phyloP scores from a whole-genome alignment of 2,113 vertebrate species.

The Erythrocercus mccallii region DNA sequence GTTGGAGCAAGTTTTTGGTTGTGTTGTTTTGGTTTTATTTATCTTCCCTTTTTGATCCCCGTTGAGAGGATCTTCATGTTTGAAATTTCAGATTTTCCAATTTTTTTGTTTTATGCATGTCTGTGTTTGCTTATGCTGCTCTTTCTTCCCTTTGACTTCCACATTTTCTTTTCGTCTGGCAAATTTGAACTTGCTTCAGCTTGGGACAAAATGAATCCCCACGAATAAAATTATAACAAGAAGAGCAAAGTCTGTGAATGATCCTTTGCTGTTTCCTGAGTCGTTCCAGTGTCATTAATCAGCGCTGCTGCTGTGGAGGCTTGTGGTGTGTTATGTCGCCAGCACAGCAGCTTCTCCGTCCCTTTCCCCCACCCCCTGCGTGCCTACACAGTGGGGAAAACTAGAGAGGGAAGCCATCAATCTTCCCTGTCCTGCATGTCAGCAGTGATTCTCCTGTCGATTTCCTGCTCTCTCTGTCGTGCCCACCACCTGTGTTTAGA shows the following conservation, averaged over 20 bases:
- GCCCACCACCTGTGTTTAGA: conserved; percentile 78
- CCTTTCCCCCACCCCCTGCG: conserved; percentile 75
- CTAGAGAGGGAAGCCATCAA: conserved; percentile 96
- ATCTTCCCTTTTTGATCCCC: not conserved
- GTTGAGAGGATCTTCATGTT: not conserved
- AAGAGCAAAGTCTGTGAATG: conserved; percentile 65
- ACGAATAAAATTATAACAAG: conserved; percentile 61
- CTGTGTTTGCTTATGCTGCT: not conserved
- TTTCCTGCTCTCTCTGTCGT: conserved; percentile 69
- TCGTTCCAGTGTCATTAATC: conserved; percentile 93
- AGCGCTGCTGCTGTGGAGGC: conserved; percentile 79
- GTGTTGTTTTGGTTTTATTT: not conserved
- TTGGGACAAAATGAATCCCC: conserved; percentile 41
- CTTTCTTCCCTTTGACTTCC: not conserved
- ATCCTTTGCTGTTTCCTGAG: conserved; percentile 66
- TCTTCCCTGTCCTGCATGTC: conserved; percentile 89
- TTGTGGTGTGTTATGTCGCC: conserved; percentile 82
- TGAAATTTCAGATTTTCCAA: not conserved
- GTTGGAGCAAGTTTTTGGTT: not conserved
- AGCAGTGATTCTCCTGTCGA: conserved; percentile 74
- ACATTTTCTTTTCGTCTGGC: not conserved
- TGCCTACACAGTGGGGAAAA: conserved; percentile 85
- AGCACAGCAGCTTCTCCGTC: conserved; percentile 69
- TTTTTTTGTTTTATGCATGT: not conserved
- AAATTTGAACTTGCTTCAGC: not conserved